Evolutionary conservation across 2,113 vertebrate species (phyloP).

Genomic region (Proterorhinus semilunaris): DNA sequence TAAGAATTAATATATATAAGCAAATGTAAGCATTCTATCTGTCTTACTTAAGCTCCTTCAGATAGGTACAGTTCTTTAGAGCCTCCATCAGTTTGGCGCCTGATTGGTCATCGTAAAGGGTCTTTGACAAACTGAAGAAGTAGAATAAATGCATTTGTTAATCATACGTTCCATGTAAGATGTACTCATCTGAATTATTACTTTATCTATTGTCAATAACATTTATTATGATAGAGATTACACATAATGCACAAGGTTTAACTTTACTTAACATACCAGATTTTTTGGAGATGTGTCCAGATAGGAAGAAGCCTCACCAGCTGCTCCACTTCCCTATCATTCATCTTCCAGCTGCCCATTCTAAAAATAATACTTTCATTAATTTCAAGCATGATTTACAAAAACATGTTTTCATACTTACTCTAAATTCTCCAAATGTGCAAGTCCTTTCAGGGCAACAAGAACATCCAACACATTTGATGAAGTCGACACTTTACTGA

Average conservation of each 20-base stretch:
- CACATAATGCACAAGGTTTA: background rate
- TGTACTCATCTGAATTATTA: background rate
- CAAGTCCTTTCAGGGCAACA: constrained; percentile 60
- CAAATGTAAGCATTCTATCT: background rate
- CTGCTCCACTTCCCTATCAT: constrained; percentile 70
- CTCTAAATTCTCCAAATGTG: constrained; percentile 75
- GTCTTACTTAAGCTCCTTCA: constrained; percentile 85
- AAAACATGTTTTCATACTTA: constrained; percentile 57
- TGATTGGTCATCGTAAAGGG: constrained; percentile 67
- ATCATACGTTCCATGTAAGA: too few relatives aligned
- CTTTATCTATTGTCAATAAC: background rate
- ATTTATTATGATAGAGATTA: background rate
- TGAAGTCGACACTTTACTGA: constrained; percentile 67
- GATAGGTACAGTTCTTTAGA: constrained; percentile 64
- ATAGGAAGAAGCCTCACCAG: constrained; percentile 71
- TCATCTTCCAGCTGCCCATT: constrained; percentile 79
- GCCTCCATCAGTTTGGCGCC: constrained; percentile 74
- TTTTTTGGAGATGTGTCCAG: constrained; percentile 75
- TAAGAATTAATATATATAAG: background rate
- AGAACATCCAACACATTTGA: constrained; percentile 55
- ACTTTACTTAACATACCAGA: constrained; percentile 71
- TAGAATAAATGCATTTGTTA: background rate
- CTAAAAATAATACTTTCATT: constrained; percentile 62
- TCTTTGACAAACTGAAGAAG: constrained; percentile 79
- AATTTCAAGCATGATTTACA: background rate